Evolutionary conservation across 2,113 vertebrate species (phyloP).

Genomic region (Colistium nudipinnis): DNA sequence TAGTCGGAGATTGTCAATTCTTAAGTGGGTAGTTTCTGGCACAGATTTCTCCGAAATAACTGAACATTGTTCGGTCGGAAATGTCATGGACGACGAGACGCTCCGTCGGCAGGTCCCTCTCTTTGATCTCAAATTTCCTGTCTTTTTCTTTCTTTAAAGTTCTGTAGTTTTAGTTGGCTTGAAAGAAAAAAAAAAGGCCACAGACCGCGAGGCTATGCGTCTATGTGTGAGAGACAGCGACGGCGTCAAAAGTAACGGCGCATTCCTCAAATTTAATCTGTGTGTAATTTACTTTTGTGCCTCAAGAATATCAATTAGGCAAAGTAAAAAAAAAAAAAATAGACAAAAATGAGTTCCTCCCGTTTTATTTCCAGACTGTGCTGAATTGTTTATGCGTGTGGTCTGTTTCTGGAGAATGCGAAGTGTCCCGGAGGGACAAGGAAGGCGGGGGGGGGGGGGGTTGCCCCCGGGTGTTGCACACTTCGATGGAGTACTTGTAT

Average conservation of each 20-base stretch:
- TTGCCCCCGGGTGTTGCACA: slow-evolving; percentile 44
- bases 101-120: not conserved
- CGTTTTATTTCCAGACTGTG: slow-evolving; percentile 38
- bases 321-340: no score
- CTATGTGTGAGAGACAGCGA: not conserved
- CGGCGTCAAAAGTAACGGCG: slow-evolving; percentile 9
- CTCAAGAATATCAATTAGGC: slow-evolving; percentile 23
- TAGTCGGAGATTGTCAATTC: not conserved
- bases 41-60: not conserved
- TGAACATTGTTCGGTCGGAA: no score
- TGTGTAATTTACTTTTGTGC: slow-evolving; percentile 39
- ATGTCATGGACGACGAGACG: no score
- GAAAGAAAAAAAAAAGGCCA: no score
- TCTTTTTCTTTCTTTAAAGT: no score
- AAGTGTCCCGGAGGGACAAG: slow-evolving; percentile 21
- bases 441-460: no score
- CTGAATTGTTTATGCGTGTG: slow-evolving; percentile 62
- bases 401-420: slow-evolving; percentile 57
- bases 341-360: slow-evolving; percentile 35
- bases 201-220: not conserved
- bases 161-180: no score
- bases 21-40: not conserved
- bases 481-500: slow-evolving; percentile 42
- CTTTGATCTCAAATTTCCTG: not conserved
- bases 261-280: slow-evolving; percentile 23